Base-by-base conservation (phyloP, 1,140 invertebrate species). In the Leptinotarsa undecemlineata region DNA sequence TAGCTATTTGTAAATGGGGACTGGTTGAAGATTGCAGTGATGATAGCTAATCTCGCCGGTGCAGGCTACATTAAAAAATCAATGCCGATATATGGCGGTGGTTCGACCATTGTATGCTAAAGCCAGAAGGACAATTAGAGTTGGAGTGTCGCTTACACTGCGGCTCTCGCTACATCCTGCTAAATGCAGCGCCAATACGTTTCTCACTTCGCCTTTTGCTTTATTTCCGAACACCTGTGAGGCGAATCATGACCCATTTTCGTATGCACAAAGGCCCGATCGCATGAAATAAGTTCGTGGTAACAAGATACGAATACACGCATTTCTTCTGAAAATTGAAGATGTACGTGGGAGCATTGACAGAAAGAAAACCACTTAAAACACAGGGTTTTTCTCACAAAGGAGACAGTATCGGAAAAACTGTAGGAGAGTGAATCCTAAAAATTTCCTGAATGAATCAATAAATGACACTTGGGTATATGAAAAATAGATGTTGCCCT, bases 1-100 rank as follows among this genome's bases (percentile, higher is more conserved):
- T 78, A 78, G 76, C 75, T 79, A 79, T 81, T 81, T 81, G 79
- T 81, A 81, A 77, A 81, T 81, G 74, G 78, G 76, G 74, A 76
- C 67, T 74, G 77, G 67, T 74, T 74, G 74, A 76, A 79, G 79
- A 81, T 81, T 63, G 78, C 75, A 75, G 67, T 73, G 70, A 74
- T 69, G 79, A 81, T 81, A 81, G 74, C 62, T 81, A 79, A 81
- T 81, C 79, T 81, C 67, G 75, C 73, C 74, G 74, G 68, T 78
- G 74, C 72, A 77, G 79, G 79, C 77, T 62, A 81, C 78, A 81
- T 77, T 79, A 81, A 81, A 81, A 81, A 81, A 81, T 79, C 79
- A 72, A 81, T 79, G 76, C 72, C 76, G 74, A 79, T 79, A 78
- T 81, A 78, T 78, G 77, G 77, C 72, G 74, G 74, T 73, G 74